Base-by-base conservation (phyloP, 1,140 invertebrate genomes). In the Manduca sexta region DNA sequence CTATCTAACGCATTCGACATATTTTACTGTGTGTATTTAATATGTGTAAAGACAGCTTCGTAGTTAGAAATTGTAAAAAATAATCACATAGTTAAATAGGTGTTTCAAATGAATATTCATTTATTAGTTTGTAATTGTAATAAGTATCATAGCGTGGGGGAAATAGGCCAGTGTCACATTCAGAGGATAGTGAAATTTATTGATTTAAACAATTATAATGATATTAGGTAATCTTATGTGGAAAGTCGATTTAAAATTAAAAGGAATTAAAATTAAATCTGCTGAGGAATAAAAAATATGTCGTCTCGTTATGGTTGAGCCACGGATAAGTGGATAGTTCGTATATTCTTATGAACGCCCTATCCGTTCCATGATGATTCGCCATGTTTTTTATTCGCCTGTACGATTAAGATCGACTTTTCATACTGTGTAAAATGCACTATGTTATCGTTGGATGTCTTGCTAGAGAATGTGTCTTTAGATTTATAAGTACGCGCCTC, bases 61-160 rank as follows among this genome's bases (percentile, higher is more conserved):
- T 74, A 72, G 69, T 59, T 68, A 74, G 62, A 66, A 50, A 64
- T 60, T 70, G 63, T 71, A 71, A 62, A 64, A 69, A 64, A 56
- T 49, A 49, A 52, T 47, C 50, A 26, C 52, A 55, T 45, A 43
- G 49, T 54, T 41, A 37, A 35, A 35, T 56, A 59, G 46, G 49
- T 57, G 51, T 59, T 63, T 58, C 45, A 53, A 53, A 53, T 45
- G 40, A 50, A 45, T 52, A 52, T 37, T 38, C 37, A 46, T 38
- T 46, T 45, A 46, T 41, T 41, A 46, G 50, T 34, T 35, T 38
- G 38, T 52, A 52, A 46, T 45, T 41, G 40, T 45, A 39, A 16
- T 47, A 5, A 44, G 42, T 2, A 51, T 51, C 44, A 42, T 39
- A 17, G 46, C 39, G 51, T n/a, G 49, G 55, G 49, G 49, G 2